Percentiles rank a stretch among this genome's conserved stretches.
Evolutionary conservation across 2,113 vertebrate species (phyloP).

Genomic region (Tragulus kanchil): DNA sequence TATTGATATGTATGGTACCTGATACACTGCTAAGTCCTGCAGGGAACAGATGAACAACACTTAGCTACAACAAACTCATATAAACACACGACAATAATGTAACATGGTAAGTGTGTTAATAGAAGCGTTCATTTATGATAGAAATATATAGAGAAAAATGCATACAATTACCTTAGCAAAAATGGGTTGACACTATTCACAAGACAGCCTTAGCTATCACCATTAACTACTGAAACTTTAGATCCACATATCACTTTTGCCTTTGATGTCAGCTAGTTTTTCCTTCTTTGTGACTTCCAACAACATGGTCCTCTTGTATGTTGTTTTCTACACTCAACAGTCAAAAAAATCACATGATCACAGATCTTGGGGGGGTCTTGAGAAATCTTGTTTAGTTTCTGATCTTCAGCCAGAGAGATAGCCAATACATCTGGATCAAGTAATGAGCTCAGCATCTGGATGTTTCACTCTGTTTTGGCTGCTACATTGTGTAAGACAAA

Average conservation of each 20-base stretch:
- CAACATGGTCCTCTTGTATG: neutral
- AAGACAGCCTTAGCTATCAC: conserved; percentile 42
- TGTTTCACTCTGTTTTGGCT: conserved; percentile 28
- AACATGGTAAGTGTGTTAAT: neutral
- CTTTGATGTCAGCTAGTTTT: neutral
- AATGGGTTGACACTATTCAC: neutral
- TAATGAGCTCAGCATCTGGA: conserved; percentile 18
- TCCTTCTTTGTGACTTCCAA: neutral
- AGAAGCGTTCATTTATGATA: neutral
- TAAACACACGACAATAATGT: neutral
- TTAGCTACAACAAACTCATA: neutral
- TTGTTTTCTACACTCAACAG: neutral
- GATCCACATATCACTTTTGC: neutral
- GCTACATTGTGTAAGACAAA: conserved; percentile 37
- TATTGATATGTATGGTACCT: neutral
- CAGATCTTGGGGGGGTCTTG: neutral
- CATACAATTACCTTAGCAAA: neutral
- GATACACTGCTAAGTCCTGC: neutral
- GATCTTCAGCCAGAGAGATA: neutral
- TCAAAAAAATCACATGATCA: neutral
- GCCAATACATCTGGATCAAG: conserved; percentile 24
- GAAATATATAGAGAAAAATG: neutral
- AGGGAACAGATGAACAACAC: neutral
- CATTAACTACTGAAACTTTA: neutral
- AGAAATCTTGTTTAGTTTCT: conserved; percentile 49